phyloP scores from a whole-genome alignment of 1,140 invertebrate genomes.

The Nephotettix cincticeps region DNA sequence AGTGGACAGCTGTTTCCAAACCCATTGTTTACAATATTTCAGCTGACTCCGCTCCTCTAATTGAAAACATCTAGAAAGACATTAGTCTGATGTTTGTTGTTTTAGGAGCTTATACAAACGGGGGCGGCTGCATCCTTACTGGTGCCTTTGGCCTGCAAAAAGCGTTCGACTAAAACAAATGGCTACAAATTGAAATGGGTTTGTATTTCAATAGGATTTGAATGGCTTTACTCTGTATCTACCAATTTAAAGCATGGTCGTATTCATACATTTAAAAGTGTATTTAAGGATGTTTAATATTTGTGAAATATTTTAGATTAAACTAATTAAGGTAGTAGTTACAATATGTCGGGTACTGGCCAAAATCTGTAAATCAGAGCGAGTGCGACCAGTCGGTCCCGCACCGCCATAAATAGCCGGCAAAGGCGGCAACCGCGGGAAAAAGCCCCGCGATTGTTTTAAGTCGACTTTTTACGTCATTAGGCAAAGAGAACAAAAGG shows the following conservation, averaged over 20 bases:
- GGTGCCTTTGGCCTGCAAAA: too few species aligned
- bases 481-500: conserved; percentile 20
- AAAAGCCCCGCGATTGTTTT: not conserved
- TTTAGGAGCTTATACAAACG: not conserved
- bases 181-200: too few species aligned
- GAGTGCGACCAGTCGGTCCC: not conserved
- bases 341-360: too few species aligned
- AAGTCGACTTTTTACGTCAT: conserved; percentile 17
- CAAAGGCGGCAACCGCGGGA: conserved; percentile 4
- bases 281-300: too few species aligned
- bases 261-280: too few species aligned
- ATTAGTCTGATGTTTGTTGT: conserved; percentile 7
- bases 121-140: not conserved
- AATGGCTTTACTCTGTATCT: too few species aligned
- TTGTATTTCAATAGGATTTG: too few species aligned
- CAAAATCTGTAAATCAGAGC: conserved; percentile 2
- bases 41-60: not conserved
- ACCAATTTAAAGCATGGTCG: too few species aligned
- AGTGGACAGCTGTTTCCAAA: not conserved
- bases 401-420: not conserved
- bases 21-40: not conserved
- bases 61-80: conserved; percentile 3
- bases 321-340: too few species aligned
- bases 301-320: too few species aligned
- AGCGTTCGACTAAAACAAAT: too few species aligned